Conservation (phyloP, 2,113 vertebrate species). For the Myrmecobius fasciatus region DNA sequence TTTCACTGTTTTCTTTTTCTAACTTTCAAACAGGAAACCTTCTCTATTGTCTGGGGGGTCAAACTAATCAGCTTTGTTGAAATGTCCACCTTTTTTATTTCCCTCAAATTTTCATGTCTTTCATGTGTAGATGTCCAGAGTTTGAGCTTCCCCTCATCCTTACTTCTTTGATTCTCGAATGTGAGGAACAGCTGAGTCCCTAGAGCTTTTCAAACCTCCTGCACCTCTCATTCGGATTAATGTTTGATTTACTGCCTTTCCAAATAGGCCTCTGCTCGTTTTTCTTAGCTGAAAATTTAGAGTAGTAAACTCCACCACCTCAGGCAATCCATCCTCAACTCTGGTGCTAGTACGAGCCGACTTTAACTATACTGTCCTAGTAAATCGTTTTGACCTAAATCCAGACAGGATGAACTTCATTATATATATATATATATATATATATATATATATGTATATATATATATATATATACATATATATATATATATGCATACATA, state of each 20-base stretch:
- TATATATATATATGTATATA: no score
- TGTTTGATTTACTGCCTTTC: conserved; percentile 48
- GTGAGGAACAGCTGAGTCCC: background rate
- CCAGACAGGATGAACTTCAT: conserved; percentile 42
- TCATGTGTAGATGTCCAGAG: background rate
- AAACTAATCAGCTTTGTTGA: background rate
- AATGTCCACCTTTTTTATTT: background rate
- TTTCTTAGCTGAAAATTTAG: conserved; percentile 53
- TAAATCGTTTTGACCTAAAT: conserved; percentile 58
- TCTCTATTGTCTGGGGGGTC: background rate
- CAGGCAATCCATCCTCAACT: conserved; percentile 50
- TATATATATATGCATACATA: no score
- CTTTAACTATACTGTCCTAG: conserved; percentile 17
- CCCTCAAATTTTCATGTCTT: background rate
- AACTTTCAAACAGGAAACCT: background rate
- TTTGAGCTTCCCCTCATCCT: background rate
- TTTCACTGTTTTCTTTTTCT: background rate
- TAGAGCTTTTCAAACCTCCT: background rate
- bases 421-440: no score
- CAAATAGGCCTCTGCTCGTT: conserved; percentile 24
- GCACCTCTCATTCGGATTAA: conserved; percentile 45
- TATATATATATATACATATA: no score
- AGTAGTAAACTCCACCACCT: conserved; percentile 9
- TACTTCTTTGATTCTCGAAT: conserved; percentile 34
- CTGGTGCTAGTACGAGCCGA: background rate